Conservation (phyloP, 2,113 vertebrate genomes). For the Melanerpes aurifrons region DNA sequence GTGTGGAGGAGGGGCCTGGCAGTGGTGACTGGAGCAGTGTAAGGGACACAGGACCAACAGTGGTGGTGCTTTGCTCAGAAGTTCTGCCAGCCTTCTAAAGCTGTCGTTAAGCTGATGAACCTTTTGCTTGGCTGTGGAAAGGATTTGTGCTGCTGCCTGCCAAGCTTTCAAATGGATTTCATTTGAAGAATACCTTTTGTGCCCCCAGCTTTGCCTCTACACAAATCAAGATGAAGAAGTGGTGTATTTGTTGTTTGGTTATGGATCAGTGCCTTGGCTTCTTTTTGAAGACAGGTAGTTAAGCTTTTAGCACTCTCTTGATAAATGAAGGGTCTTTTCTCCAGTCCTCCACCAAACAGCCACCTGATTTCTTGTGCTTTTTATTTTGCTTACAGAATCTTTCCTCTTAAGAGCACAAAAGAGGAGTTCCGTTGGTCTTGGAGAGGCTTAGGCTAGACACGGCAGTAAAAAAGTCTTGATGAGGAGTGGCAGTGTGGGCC, state of each 20-base stretch:
- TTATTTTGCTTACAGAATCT: neutral
- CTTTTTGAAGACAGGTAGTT: constrained; percentile 40
- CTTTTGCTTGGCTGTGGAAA: neutral
- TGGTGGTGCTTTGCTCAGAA: constrained; percentile 29
- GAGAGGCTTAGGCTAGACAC: neutral
- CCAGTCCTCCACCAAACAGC: neutral
- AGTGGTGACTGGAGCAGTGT: neutral
- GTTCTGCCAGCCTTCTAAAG: constrained; percentile 8
- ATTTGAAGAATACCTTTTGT: constrained; percentile 56
- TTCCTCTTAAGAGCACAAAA: neutral
- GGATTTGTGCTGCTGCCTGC: neutral
- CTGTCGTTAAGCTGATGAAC: constrained; percentile 16
- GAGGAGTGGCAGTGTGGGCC: neutral
- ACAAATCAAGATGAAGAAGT: constrained; percentile 56
- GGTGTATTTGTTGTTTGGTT: constrained; percentile 13
- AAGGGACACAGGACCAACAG: neutral
- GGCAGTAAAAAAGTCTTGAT: neutral
- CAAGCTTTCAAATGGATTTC: constrained; percentile 55
- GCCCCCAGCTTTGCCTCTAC: neutral
- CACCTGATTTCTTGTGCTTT: neutral
- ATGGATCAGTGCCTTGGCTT: constrained; percentile 31
- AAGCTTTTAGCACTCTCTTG: constrained; percentile 3
- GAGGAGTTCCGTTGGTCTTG: neutral
- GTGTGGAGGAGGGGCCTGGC: neutral
- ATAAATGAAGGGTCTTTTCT: neutral